Conservation (phyloP, 2,888 invertebrate genomes). For the Acanthoscelides obtectus region DNA sequence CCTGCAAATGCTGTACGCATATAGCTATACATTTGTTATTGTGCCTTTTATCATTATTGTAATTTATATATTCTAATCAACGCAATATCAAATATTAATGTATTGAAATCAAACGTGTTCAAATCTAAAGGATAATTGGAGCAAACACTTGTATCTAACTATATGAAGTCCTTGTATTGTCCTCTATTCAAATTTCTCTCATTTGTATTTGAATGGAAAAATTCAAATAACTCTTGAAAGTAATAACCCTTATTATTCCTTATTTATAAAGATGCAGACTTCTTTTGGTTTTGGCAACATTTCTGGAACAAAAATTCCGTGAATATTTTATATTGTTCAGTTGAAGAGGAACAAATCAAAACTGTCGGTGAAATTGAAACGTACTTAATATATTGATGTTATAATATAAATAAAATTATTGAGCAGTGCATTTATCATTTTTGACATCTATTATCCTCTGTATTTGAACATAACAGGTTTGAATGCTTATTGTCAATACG, state of each 20-base stretch:
- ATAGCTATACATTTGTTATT: not conserved
- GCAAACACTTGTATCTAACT: not conserved
- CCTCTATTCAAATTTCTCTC: too few species aligned
- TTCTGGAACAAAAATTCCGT: too few species aligned
- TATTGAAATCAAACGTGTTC: not conserved
- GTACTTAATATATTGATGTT: not conserved
- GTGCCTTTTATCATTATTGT: not conserved
- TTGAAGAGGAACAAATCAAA: too few species aligned
- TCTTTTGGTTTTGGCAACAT: too few species aligned
- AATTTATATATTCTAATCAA: slow-evolving; percentile 1
- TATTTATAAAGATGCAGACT: too few species aligned
- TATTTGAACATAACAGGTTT: not conserved
- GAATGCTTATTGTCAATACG: not conserved
- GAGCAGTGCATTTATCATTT: not conserved
- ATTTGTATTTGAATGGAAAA: too few species aligned
- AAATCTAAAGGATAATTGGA: not conserved
- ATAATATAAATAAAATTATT: not conserved
- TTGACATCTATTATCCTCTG: not conserved
- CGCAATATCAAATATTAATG: not conserved
- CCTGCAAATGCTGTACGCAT: not conserved
- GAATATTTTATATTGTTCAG: too few species aligned
- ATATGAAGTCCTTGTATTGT: too few species aligned
- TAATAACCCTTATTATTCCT: too few species aligned
- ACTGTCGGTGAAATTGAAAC: too few species aligned
- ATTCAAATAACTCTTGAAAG: too few species aligned